These are phyloP conservation scores for Aleiodes leptofemur DNA, from an alignment of 2,888 invertebrate genomes.

Conservation along the genomic window DNA sequence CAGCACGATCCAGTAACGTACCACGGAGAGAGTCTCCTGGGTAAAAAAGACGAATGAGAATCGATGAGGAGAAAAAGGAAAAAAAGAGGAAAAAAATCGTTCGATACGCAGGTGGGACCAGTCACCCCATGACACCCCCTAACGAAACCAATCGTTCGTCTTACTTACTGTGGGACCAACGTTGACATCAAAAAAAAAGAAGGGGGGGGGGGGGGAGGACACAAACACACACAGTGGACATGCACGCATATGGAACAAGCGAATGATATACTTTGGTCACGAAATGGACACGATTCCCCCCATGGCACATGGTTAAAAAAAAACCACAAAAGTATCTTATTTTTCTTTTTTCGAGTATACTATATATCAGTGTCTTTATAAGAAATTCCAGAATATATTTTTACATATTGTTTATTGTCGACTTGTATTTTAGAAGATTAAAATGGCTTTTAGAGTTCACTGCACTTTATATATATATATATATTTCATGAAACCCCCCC, in stretches of 20 bases:
- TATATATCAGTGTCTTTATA: slow-evolving; percentile 74
- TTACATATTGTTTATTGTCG: slow-evolving; percentile 76
- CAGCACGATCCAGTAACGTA: slow-evolving; percentile 56
- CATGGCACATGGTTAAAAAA: slow-evolving; percentile 58
- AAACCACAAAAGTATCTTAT: no score
- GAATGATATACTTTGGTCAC: slow-evolving; percentile 52
- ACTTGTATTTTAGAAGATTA: slow-evolving; percentile 62
- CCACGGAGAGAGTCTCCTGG: slow-evolving; percentile 28
- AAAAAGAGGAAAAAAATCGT: slow-evolving; percentile 48
- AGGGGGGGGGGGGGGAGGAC: slow-evolving; percentile 28
- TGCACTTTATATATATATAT: neutral
- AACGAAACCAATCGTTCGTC: slow-evolving; percentile 69
- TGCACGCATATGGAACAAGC: slow-evolving; percentile 34
- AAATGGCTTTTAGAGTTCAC: neutral
- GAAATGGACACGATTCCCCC: slow-evolving; percentile 62
- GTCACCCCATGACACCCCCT: slow-evolving; percentile 53
- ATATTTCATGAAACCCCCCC: neutral
- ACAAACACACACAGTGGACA: slow-evolving; percentile 37
- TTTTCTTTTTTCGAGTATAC: slow-evolving; percentile 52
- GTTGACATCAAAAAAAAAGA: slow-evolving; percentile 2
- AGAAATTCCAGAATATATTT: slow-evolving; percentile 76
- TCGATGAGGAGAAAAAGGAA: slow-evolving; percentile 54
- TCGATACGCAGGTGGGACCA: slow-evolving; percentile 65
- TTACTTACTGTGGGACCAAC: slow-evolving; percentile 62
- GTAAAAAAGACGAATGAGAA: slow-evolving; percentile 39